phyloP scores from a whole-genome alignment of 2,113 vertebrate species.

The Macrotis lagotis region DNA sequence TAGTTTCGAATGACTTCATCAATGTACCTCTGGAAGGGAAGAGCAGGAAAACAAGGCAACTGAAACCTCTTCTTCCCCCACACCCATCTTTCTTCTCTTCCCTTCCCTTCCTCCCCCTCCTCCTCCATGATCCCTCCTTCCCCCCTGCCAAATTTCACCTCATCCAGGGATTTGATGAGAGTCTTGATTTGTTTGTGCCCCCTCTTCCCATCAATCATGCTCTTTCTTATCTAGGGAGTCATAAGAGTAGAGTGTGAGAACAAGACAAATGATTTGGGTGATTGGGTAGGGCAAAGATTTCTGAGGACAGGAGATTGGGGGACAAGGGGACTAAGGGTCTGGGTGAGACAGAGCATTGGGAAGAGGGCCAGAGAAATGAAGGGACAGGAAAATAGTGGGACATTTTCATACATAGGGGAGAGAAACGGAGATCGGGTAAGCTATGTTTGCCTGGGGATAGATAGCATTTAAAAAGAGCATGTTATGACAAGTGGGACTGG shows the following conservation, averaged over 20 bases:
- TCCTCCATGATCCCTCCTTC: too few relatives aligned
- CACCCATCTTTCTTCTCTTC: background rate
- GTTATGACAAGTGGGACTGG: background rate
- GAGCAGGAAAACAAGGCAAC: slow-evolving; percentile 59
- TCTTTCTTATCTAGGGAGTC: slow-evolving; percentile 90
- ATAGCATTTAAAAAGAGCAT: background rate
- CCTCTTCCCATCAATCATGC: slow-evolving; percentile 94
- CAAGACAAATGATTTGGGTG: background rate
- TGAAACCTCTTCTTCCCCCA: background rate
- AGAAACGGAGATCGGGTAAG: background rate
- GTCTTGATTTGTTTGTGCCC: slow-evolving; percentile 95
- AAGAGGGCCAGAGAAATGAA: background rate
- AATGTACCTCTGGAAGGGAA: slow-evolving; percentile 91
- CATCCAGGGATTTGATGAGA: slow-evolving; percentile 96
- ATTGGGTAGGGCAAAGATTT: background rate
- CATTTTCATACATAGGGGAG: too few relatives aligned
- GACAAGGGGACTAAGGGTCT: background rate
- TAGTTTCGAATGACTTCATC: slow-evolving; percentile 94
- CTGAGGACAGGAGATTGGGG: background rate
- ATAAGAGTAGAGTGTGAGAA: background rate
- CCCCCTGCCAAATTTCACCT: slow-evolving; percentile 85
- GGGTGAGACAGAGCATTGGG: background rate
- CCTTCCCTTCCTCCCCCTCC: too few relatives aligned
- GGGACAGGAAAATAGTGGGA: background rate
- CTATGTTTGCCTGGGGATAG: background rate